Percentiles rank a stretch among this genome's conserved stretches.
Conservation (phyloP, 2,797 vertebrate species). For the Parambassis ranga region DNA sequence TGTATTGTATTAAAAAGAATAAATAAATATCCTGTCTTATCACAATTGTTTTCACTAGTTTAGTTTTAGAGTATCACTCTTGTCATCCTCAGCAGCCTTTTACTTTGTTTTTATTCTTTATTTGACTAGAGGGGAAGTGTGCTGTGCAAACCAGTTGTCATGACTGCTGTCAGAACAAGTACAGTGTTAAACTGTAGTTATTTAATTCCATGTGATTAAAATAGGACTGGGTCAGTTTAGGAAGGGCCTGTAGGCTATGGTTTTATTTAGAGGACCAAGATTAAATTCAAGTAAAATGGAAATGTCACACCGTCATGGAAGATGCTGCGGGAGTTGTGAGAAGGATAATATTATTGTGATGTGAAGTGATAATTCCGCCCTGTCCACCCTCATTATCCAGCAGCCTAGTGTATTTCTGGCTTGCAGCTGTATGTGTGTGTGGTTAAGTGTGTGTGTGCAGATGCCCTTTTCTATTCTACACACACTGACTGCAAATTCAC, state of each 20-base stretch:
- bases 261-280: slow-evolving; percentile 82
- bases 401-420: slow-evolving; percentile 71
- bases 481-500: slow-evolving; percentile 52
- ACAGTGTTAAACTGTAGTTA: slow-evolving; percentile 80
- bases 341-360: slow-evolving; percentile 83
- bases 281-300: slow-evolving; percentile 82
- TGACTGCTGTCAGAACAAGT: slow-evolving; percentile 82
- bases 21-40: not conserved
- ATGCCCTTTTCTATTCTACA: slow-evolving; percentile 57
- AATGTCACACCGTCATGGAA: slow-evolving; percentile 81
- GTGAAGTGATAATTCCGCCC: slow-evolving; percentile 79
- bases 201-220: slow-evolving; percentile 87
- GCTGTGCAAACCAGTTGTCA: slow-evolving; percentile 78
- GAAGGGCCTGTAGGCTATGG: slow-evolving; percentile 70
- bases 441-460: slow-evolving; percentile 19
- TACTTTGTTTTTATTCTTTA: slow-evolving; percentile 67
- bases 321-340: slow-evolving; percentile 77
- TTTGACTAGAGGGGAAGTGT: slow-evolving; percentile 75
- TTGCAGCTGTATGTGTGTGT: slow-evolving; percentile 59
- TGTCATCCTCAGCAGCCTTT: slow-evolving; percentile 64
- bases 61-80: slow-evolving; percentile 51
- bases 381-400: slow-evolving; percentile 78
- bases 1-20: too few relatives aligned
- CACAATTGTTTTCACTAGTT: not conserved
- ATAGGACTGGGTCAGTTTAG: slow-evolving; percentile 81